Percentiles rank a stretch among this genome's conserved stretches.
Evolutionary conservation across 2,113 vertebrate genomes (phyloP).

Genomic region (Sigmodon hispidus): DNA sequence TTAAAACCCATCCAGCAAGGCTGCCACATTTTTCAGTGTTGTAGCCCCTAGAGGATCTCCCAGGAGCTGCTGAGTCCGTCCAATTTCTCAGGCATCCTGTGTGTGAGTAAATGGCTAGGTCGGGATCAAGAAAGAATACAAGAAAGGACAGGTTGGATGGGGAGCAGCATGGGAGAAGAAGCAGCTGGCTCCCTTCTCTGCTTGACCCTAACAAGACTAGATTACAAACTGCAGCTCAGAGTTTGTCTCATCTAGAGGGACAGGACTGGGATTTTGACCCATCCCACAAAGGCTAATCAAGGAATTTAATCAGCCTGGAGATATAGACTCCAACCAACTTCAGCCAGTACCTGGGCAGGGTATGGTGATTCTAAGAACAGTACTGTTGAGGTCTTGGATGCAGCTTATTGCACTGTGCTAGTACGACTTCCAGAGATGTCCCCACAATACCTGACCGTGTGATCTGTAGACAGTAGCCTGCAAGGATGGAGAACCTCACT

Average conservation of each 20-base stretch:
- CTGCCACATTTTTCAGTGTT: not conserved
- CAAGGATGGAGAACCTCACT: not conserved
- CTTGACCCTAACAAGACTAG: no score
- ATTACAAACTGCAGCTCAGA: not conserved
- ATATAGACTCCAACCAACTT: not conserved
- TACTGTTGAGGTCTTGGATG: not conserved
- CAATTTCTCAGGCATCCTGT: not conserved
- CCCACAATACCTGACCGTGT: not conserved
- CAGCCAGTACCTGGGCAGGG: no score
- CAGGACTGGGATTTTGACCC: not conserved
- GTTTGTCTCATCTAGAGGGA: not conserved
- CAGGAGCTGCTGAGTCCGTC: accelerated
- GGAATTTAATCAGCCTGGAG: accelerated
- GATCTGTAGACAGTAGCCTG: not conserved
- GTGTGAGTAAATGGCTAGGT: not conserved
- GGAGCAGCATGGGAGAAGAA: not conserved
- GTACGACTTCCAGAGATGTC: no score
- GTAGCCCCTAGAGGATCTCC: no score
- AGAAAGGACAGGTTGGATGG: not conserved
- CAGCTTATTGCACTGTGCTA: not conserved
- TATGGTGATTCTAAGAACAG: not conserved
- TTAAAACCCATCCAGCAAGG: not conserved
- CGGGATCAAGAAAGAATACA: not conserved
- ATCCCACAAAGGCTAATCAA: not conserved
- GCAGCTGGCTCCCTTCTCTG: not conserved